These are phyloP conservation scores for Trachurus trachurus DNA, from an alignment of 2,797 vertebrate genomes.

Conservation along the genomic window DNA sequence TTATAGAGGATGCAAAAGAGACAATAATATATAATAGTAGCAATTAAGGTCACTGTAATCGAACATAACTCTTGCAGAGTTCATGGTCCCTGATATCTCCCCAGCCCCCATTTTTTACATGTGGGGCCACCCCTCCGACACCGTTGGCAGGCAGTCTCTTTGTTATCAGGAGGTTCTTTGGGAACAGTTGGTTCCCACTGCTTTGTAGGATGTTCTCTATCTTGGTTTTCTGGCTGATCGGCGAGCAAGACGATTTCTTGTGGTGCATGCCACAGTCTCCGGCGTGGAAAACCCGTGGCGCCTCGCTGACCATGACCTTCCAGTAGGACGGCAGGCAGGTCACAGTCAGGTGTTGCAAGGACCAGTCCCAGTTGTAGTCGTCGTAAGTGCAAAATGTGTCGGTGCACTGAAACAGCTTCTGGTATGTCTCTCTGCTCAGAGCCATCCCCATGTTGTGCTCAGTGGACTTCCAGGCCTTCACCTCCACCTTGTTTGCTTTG, in stretches of 20 bases:
- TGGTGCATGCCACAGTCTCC: conserved; percentile 99
- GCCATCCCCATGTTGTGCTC: conserved; percentile 99
- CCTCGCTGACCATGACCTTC: conserved; percentile 97
- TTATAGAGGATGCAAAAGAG: conserved; percentile 88
- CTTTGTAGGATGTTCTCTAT: conserved; percentile 92
- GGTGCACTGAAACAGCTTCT: conserved; percentile 93
- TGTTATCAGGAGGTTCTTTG: conserved; percentile 90
- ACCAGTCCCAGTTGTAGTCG: conserved; percentile 99
- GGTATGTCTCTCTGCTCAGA: conserved; percentile 91
- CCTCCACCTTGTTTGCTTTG: conserved; percentile 93
- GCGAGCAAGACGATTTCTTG: conserved; percentile 93
- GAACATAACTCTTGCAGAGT: conserved; percentile 97
- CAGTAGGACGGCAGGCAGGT: conserved; percentile 95
- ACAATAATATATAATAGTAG: conserved; percentile 80
- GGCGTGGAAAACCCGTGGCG: conserved; percentile 94
- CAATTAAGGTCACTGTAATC: conserved; percentile 93
- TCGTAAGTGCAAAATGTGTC: conserved; percentile 98
- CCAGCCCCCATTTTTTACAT: conserved; percentile 98
- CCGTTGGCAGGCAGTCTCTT: conserved; percentile 91
- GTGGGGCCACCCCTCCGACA: conserved; percentile 89
- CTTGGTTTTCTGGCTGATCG: conserved; percentile 92
- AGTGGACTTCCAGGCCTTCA: conserved; percentile 98
- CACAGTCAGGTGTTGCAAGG: conserved; percentile 94
- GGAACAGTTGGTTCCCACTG: conserved; percentile 93
- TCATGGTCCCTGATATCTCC: conserved; percentile 99